A percentile compares a stretch with the other conserved stretches of the same genome.
phyloP scores from a whole-genome alignment of 2,797 vertebrate species.

The Pangasius mekongensis region DNA sequence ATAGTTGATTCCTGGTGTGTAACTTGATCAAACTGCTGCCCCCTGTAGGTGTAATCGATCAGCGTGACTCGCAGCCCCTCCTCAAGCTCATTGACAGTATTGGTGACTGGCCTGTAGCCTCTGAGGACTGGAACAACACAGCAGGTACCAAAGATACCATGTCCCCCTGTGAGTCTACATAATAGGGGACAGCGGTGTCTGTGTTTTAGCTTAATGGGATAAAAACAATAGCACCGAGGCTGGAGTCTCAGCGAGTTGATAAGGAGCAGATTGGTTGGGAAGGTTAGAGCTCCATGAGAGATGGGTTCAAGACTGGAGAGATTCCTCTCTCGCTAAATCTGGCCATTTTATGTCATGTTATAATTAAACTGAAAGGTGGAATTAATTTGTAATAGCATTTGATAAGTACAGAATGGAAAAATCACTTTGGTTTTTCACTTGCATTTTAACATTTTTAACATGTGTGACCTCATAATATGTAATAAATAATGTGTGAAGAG shows the following conservation, averaged over 20 bases:
- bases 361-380: neutral
- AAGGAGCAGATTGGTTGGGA: constrained; percentile 49
- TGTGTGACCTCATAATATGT: neutral
- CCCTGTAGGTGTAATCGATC: constrained; percentile 85
- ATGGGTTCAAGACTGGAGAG: constrained; percentile 51
- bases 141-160: constrained; percentile 74
- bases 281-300: constrained; percentile 37
- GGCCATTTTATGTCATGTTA: neutral
- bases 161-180: constrained; percentile 24
- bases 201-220: constrained; percentile 47
- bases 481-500: neutral
- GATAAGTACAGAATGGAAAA: neutral
- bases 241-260: constrained; percentile 46
- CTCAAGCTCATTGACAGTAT: constrained; percentile 80
- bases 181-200: constrained; percentile 27
- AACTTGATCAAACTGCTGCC: constrained; percentile 33
- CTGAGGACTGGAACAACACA: constrained; percentile 83
- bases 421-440: neutral
- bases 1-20: neutral
- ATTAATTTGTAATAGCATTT: neutral
- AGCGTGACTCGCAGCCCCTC: constrained; percentile 87
- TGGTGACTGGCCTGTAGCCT: constrained; percentile 93
- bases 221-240: constrained; percentile 42
- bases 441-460: neutral
- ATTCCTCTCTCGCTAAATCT: constrained; percentile 51